Evolutionary conservation across 2,888 invertebrate genomes (phyloP).

Genomic region (Thymelicus lineola): DNA sequence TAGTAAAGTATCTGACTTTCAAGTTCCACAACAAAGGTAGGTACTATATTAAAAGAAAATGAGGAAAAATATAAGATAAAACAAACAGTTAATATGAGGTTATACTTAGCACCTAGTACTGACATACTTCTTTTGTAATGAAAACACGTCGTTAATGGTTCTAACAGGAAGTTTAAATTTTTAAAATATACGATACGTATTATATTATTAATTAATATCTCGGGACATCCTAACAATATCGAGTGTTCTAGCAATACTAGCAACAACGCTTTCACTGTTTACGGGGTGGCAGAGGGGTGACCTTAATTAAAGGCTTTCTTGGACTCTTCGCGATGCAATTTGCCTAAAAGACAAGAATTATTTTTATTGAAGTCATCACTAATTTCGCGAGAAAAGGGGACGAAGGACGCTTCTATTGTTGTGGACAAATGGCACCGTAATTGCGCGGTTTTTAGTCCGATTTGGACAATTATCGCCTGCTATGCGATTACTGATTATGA

Average conservation of each 20-base stretch:
- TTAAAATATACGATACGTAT: no score
- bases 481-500: constrained; percentile 58
- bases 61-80: no score
- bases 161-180: no score
- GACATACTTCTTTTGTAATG: no score
- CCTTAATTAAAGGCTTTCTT: constrained; percentile 84
- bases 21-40: no score
- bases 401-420: constrained; percentile 70
- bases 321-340: constrained; percentile 85
- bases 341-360: constrained; percentile 85
- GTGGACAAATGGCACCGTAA: constrained; percentile 79
- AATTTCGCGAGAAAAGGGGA: constrained; percentile 76
- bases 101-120: no score
- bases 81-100: no score
- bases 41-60: no score
- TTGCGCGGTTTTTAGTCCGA: constrained; percentile 74
- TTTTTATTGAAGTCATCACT: constrained; percentile 86
- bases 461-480: constrained; percentile 62
- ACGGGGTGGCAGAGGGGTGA: constrained; percentile 74
- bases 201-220: not conserved
- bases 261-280: constrained; percentile 61
- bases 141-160: no score
- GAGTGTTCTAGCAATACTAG: constrained; percentile 8
- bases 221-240: constrained; percentile 6
- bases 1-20: no score